Evolutionary conservation across 2,888 invertebrate genomes (phyloP).

Genomic region (Corythucha ciliata): DNA sequence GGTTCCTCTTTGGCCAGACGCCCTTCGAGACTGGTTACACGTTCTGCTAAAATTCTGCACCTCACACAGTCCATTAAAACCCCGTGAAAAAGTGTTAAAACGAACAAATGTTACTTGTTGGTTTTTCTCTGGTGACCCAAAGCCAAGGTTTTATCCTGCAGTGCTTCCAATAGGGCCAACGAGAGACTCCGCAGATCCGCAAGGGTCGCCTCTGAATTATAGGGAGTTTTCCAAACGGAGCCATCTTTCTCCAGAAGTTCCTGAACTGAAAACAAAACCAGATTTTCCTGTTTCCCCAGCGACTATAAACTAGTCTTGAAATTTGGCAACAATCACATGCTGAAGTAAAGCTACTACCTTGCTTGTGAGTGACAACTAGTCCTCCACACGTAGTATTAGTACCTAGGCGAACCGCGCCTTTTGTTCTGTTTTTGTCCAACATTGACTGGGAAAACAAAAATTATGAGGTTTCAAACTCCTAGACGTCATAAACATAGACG

Average conservation of each 20-base stretch:
- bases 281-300: too few relatives aligned
- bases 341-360: slow-evolving; percentile 49
- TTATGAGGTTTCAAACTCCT: neutral
- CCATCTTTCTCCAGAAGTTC: slow-evolving; percentile 57
- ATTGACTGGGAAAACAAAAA: slow-evolving; percentile 48
- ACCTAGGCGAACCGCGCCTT: slow-evolving; percentile 59
- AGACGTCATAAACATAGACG: neutral
- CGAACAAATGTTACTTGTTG: too few relatives aligned
- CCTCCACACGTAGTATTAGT: slow-evolving; percentile 48
- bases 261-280: slow-evolving; percentile 48
- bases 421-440: slow-evolving; percentile 62
- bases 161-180: slow-evolving; percentile 66
- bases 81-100: too few relatives aligned
- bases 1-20: slow-evolving; percentile 55
- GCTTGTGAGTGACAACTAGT: slow-evolving; percentile 67
- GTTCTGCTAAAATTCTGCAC: slow-evolving; percentile 64
- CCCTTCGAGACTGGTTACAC: slow-evolving; percentile 73
- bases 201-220: slow-evolving; percentile 54
- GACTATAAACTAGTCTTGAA: too few relatives aligned
- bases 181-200: slow-evolving; percentile 69
- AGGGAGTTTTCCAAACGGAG: slow-evolving; percentile 37
- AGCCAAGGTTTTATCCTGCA: slow-evolving; percentile 77
- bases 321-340: neutral
- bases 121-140: slow-evolving; percentile 76
- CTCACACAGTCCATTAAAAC: too few relatives aligned